Percentiles rank a stretch among this genome's conserved stretches.
Evolutionary conservation across 2,888 invertebrate genomes (phyloP).

Genomic region (Serripes groenlandicus): DNA sequence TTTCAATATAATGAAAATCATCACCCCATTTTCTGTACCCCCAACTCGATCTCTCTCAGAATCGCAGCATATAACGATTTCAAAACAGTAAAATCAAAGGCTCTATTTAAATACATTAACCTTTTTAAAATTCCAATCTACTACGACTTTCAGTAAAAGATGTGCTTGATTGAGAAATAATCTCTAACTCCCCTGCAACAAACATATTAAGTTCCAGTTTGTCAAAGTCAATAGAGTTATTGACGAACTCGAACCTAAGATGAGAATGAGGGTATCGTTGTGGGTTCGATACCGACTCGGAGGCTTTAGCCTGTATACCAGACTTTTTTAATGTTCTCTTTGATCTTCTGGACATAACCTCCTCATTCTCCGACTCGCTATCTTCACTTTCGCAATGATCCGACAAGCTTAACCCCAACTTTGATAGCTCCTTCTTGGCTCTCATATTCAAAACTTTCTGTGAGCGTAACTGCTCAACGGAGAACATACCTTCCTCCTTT

Average conservation of each 20-base stretch:
- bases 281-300: background rate
- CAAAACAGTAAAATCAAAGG: background rate
- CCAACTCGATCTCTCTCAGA: background rate
- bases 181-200: conserved; percentile 12
- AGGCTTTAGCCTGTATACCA: background rate
- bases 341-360: no score
- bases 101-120: conserved; percentile 1
- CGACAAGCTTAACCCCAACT: no score
- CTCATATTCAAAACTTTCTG: no score
- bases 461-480: no score
- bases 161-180: background rate
- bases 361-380: no score
- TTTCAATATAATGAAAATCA: background rate
- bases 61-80: background rate
- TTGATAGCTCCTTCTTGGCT: no score
- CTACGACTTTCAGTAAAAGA: background rate
- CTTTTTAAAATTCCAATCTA: background rate
- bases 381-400: no score
- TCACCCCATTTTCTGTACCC: background rate
- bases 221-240: conserved; percentile 3
- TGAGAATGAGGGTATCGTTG: conserved; percentile 12
- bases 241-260: conserved; percentile 17
- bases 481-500: no score
- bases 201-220: conserved; percentile 7
- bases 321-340: no score